Evolutionary conservation across 2,113 vertebrate species (phyloP), one percentile per base, ranked within the genome.

Genomic region (Stigmatopora argus): DNA sequence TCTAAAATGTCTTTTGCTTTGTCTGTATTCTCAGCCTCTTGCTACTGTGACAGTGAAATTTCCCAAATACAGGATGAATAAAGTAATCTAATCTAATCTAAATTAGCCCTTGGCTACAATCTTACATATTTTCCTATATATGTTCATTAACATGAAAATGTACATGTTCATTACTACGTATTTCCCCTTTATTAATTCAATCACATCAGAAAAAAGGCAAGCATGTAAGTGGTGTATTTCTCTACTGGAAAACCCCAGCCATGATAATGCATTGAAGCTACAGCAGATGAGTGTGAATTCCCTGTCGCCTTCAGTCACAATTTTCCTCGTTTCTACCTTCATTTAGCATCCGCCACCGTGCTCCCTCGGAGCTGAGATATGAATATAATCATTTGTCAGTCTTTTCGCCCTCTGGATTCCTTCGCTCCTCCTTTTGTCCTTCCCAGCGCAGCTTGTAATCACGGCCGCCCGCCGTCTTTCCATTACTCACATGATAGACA

Each of bases 181-280:
- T 31, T 31, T 1, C n/a, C 26, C 26, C 26, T 31, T 31, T 31
- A 31, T 31, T 31, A 31, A 31, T 2, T 31, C 2, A 31, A 31
- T 31, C 26, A 31, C 1, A 31, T 31, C 26, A 10, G 38, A 41
- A 41, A 41, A 41, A 12, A 52, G 51, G 10, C 8, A 52, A 52
- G 49, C 18, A 3, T 8, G 26, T 5, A 26, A 14, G 31, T 8
- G 15, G 26, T 57, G 1, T 57, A 18, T 34, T 58, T 17, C 10
- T 10, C 56, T 63, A 69, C 67, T 67, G 64, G 65, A 76, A 46
- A 56, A 73, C 55, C 67, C 71, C 64, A 75, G 71, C 70, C 62
- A 13, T 38, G 75, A 74, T 77, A 82, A 85, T 78, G 65, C 74
- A 84, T 64, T 78, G 64, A 74, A 70, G 62, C 74, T 74, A 80